Evolutionary conservation across 2,888 invertebrate genomes (phyloP), one percentile per base, ranked within the genome.

Genomic region (Zonitis immaculata): DNA sequence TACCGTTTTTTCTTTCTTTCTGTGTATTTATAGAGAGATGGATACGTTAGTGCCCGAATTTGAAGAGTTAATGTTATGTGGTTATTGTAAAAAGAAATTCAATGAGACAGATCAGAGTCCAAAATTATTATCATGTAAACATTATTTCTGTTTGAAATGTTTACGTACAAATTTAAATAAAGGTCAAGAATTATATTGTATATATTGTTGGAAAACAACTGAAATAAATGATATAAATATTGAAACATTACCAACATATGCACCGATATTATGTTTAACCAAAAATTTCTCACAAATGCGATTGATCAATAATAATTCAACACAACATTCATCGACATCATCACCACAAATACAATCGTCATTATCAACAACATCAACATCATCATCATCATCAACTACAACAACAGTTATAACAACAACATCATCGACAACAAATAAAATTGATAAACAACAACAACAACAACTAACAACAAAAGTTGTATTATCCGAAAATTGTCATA

Each of bases 111-210:
- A 87, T 73, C 84, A 84, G 70, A 81, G 83, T 70, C 88, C 88
- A 57, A 88, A 88, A 74, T 77, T 86, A 73, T 80, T 88, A 64
- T 82, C 84, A 63, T 88, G 88, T 79, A 85, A 87, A 71, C 88
- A 88, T 74, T 85, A 86, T 76, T 88, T 88, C 76, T 88, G 88
- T 73, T 79, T 88, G 73, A 82, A 85, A 70, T 88, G 88, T 76
- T 83, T 86, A 73, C 84, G 85, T 68, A 81, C 82, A 62, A 82
- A 81, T 68, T 77, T 87, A 66, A 80, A 82, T 70, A 85, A 85
- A 71, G 86, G 83, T 54, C 80, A 80, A 67, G 86, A 86, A 70
- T 76, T 87, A 62, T 83, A 82, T 73, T 88, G 88, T 73, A 81
- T 83, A 58, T 85, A 87, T 73, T 88, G 88, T 75, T 87, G 86